These are phyloP conservation scores for Thalassophryne amazonica DNA, from an alignment of 2,797 vertebrate species.

Conservation along the genomic window DNA sequence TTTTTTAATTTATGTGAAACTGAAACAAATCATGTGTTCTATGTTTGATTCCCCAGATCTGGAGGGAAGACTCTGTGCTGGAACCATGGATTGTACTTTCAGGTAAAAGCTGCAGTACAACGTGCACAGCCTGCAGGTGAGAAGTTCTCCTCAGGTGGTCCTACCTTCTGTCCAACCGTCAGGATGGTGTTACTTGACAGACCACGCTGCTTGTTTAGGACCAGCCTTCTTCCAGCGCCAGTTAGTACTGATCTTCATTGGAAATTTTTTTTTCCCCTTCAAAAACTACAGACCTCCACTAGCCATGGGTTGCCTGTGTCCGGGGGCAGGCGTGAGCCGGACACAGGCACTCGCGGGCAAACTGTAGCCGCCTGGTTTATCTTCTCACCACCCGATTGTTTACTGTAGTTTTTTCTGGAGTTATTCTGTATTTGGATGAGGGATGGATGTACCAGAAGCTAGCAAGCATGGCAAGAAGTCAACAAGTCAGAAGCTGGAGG, in stretches of 20 bases:
- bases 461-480: conserved; percentile 95
- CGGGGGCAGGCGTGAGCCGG: conserved; percentile 60
- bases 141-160: background rate
- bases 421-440: conserved; percentile 68
- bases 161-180: background rate
- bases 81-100: conserved; percentile 22
- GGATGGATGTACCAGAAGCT: conserved; percentile 96
- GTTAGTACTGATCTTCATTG: too few species aligned
- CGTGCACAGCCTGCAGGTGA: conserved; percentile 5
- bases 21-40: conserved; percentile 20
- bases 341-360: conserved; percentile 53
- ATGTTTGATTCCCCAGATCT: conserved; percentile 60
- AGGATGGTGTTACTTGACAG: conserved; percentile 32
- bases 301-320: conserved; percentile 69
- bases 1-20: conserved; percentile 32
- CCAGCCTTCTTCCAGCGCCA: background rate
- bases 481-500: conserved; percentile 95
- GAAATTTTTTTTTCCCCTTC: too few species aligned
- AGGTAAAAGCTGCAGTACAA: conserved; percentile 6
- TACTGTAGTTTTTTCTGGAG: conserved; percentile 61
- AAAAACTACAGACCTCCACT: conserved; percentile 2
- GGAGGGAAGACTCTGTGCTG: conserved; percentile 21
- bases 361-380: conserved; percentile 60
- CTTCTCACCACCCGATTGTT: conserved; percentile 5
- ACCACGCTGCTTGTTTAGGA: background rate